These are phyloP conservation scores for Piezodorus guildinii DNA, from an alignment of 1,140 invertebrate species.

Conservation along the genomic window DNA sequence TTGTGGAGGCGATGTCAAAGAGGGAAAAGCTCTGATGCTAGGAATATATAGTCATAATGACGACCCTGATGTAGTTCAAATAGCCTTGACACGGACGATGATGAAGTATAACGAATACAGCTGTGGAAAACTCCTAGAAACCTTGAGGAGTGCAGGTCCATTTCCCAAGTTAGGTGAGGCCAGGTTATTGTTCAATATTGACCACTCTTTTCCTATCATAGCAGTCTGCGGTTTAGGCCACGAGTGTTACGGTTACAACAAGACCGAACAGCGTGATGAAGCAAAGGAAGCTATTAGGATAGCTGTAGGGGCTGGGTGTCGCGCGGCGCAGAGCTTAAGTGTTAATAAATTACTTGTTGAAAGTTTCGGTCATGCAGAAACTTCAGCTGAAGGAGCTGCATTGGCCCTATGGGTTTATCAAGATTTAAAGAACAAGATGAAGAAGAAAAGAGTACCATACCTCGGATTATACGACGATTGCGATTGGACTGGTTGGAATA, in stretches of 20 bases:
- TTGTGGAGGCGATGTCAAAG: constrained; percentile 5
- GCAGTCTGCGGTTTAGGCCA: constrained; percentile 60
- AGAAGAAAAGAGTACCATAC: constrained; percentile 22
- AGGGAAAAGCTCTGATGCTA: constrained; percentile 21
- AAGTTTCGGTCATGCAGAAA: constrained; percentile 55
- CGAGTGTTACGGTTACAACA: constrained; percentile 42
- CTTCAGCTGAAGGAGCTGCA: constrained; percentile 57
- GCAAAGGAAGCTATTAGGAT: constrained; percentile 52
- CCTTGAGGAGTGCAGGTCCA: constrained; percentile 16
- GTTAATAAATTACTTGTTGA: constrained; percentile 55
- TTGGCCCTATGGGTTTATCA: constrained; percentile 53
- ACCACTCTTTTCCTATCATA: constrained; percentile 46
- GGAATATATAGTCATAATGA: constrained; percentile 14
- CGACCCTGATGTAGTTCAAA: constrained; percentile 7
- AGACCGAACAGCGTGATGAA: constrained; percentile 53
- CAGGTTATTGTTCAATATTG: constrained; percentile 48
- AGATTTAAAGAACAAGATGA: constrained; percentile 33
- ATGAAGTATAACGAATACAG: constrained; percentile 22
- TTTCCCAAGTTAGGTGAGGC: constrained; percentile 43
- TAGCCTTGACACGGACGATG: constrained; percentile 23
- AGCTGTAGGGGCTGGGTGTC: constrained; percentile 51
- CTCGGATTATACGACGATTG: constrained; percentile 30
- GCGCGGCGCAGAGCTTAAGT: constrained; percentile 42
- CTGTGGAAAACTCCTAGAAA: constrained; percentile 22
- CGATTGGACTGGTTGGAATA: constrained; percentile 40